Conservation (phyloP, 2,888 invertebrate species). For the Temnothorax rugatulus region DNA sequence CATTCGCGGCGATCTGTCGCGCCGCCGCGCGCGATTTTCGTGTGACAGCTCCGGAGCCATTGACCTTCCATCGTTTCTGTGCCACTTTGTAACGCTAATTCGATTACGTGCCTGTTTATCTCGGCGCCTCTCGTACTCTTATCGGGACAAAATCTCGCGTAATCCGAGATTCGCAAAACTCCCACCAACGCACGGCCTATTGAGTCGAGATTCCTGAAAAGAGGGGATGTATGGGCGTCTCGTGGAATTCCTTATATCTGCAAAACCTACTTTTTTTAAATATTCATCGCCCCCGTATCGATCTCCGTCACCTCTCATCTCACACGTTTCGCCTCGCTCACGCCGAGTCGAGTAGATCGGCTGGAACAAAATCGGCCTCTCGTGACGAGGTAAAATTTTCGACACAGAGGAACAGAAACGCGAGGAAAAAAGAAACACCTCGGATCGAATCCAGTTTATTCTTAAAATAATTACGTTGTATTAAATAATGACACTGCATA, state of each 20-base stretch:
- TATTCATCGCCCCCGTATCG: background rate
- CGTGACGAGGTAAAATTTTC: conserved; percentile 10
- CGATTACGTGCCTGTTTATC: conserved; percentile 49
- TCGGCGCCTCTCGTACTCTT: background rate
- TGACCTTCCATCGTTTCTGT: conserved; percentile 57
- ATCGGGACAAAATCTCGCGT: background rate
- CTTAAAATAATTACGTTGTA: background rate
- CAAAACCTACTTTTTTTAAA: background rate
- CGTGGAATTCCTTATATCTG: background rate
- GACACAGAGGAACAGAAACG: background rate
- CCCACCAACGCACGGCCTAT: background rate
- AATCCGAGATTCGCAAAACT: background rate
- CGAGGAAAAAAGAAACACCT: background rate
- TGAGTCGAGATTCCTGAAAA: background rate
- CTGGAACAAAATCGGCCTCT: background rate
- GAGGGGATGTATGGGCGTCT: background rate
- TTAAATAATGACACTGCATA: background rate
- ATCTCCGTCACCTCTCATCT: background rate
- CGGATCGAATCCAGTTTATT: background rate
- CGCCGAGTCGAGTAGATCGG: background rate
- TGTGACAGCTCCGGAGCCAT: conserved; percentile 29
- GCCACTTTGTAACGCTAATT: conserved; percentile 47
- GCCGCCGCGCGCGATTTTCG: conserved; percentile 35
- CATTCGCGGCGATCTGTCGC: conserved; percentile 2
- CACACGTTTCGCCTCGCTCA: background rate